phyloP scores from a whole-genome alignment of 2,113 vertebrate genomes.

The Felis chaus region DNA sequence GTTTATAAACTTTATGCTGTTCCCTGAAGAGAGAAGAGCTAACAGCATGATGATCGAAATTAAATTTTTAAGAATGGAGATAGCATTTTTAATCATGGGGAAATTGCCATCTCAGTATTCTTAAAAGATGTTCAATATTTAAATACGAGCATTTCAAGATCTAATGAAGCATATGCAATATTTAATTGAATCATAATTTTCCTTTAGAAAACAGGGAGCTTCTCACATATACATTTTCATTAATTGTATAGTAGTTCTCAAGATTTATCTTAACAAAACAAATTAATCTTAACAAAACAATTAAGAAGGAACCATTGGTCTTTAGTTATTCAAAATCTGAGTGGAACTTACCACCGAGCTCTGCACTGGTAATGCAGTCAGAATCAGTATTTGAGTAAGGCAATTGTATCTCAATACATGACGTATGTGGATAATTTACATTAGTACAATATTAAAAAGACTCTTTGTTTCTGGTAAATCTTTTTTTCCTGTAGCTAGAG shows the following conservation, averaged over 20 bases:
- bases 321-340: neutral
- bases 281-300: slow-evolving; percentile 43
- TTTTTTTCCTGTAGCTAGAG: neutral
- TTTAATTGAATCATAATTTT: slow-evolving; percentile 78
- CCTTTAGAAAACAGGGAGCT: slow-evolving; percentile 39
- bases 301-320: slow-evolving; percentile 21
- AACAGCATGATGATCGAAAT: neutral
- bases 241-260: slow-evolving; percentile 27
- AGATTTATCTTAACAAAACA: slow-evolving; percentile 52
- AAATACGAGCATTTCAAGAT: slow-evolving; percentile 49
- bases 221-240: slow-evolving; percentile 62
- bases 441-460: neutral
- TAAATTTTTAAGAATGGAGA: slow-evolving; percentile 65
- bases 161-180: slow-evolving; percentile 63
- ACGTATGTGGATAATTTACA: neutral
- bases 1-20: neutral
- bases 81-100: slow-evolving; percentile 51
- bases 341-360: neutral
- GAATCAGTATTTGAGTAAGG: neutral
- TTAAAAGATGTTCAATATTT: slow-evolving; percentile 73
- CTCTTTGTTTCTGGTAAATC: neutral
- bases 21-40: slow-evolving; percentile 35
- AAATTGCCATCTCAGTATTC: slow-evolving; percentile 66
- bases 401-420: neutral
- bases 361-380: neutral